Evolutionary conservation across 1,140 invertebrate species (phyloP).

Genomic region (Orius laevigatus): DNA sequence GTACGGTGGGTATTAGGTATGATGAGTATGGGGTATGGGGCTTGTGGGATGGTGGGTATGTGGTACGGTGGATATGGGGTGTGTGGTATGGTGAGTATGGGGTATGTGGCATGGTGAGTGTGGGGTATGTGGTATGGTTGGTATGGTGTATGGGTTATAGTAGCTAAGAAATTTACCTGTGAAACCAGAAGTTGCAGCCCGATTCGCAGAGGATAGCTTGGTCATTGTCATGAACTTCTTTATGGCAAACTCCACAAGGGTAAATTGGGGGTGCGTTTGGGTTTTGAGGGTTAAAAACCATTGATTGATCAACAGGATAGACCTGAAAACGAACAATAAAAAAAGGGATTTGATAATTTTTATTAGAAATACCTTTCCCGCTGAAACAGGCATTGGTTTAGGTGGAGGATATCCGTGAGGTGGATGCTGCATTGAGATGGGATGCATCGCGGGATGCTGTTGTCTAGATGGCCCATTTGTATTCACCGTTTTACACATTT

Average conservation of each 20-base stretch:
- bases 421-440: constrained; percentile 20
- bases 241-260: constrained; percentile 91
- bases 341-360: no score
- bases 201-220: constrained; percentile 96
- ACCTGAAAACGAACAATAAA: constrained; percentile 32
- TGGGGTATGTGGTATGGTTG: no score
- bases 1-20: no score
- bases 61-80: no score
- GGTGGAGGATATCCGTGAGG: constrained; percentile 26
- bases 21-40: no score
- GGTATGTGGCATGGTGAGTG: no score
- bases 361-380: constrained; percentile 65
- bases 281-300: constrained; percentile 97
- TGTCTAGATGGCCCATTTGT: constrained; percentile 10
- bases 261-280: constrained; percentile 95
- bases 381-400: constrained; percentile 72
- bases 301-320: constrained; percentile 88
- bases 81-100: no score
- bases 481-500: constrained; percentile 15
- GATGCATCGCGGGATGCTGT: neutral
- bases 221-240: constrained; percentile 97
- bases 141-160: no score
- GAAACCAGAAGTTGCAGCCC: constrained; percentile 98
- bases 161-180: constrained; percentile 45
- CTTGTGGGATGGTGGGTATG: no score